These are phyloP conservation scores for Rhingia rostrata DNA, from an alignment of 2,888 invertebrate species.

Conservation along the genomic window DNA sequence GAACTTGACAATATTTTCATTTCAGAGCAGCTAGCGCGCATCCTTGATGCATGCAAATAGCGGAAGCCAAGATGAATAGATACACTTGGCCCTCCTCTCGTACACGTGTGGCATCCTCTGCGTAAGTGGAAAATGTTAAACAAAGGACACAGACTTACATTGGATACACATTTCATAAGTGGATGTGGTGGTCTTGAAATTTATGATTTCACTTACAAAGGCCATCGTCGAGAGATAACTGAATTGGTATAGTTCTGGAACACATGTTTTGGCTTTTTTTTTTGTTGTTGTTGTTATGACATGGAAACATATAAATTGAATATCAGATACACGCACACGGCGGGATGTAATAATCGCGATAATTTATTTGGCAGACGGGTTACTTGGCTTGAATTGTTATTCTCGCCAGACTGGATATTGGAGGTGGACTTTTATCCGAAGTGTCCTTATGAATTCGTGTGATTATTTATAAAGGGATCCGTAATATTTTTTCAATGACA, in stretches of 20 bases:
- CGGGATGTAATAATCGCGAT: slow-evolving; percentile 31
- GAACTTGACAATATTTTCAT: slow-evolving; percentile 60
- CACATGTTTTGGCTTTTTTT: background rate
- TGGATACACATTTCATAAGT: background rate
- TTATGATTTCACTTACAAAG: slow-evolving; percentile 46
- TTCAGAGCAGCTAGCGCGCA: slow-evolving; percentile 34
- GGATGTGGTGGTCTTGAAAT: slow-evolving; percentile 16
- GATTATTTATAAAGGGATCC: slow-evolving; percentile 49
- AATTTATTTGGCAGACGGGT: slow-evolving; percentile 41
- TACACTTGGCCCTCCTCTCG: slow-evolving; percentile 31
- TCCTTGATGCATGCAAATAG: slow-evolving; percentile 71
- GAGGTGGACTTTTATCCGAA: slow-evolving; percentile 7
- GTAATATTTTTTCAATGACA: slow-evolving; percentile 22
- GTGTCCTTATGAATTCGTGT: slow-evolving; percentile 5
- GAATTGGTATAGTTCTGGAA: slow-evolving; percentile 57
- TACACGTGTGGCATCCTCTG: slow-evolving; percentile 23
- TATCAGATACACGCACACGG: slow-evolving; percentile 21
- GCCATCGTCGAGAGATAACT: slow-evolving; percentile 47
- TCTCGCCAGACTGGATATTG: slow-evolving; percentile 12
- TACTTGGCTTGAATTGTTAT: slow-evolving; percentile 1
- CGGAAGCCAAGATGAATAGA: slow-evolving; percentile 47
- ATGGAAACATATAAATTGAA: slow-evolving; percentile 39
- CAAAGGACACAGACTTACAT: slow-evolving; percentile 32
- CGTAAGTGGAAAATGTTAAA: slow-evolving; percentile 59
- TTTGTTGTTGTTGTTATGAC: background rate